Base-by-base conservation (phyloP, 2,797 vertebrate species). In the Siniperca undulata region DNA sequence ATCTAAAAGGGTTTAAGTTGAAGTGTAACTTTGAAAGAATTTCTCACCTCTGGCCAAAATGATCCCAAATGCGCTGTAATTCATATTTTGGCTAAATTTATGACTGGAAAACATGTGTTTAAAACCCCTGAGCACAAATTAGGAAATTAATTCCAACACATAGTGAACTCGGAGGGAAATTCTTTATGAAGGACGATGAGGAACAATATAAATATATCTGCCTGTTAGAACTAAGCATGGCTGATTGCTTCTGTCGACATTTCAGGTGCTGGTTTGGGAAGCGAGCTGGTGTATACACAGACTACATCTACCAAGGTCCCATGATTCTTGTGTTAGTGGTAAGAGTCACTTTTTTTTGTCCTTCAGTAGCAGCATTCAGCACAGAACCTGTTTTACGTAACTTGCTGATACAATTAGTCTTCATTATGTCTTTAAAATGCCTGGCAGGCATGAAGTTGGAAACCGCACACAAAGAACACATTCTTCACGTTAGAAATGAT, bases 251-350 rank as follows among this genome's bases (percentile, higher is more conserved):
- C n/a, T 83, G 68, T 70, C 76, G 52, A 60, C 17, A 1, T 89
- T 87, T 40, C 92, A 99, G 98, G 93, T 99, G 98, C 95, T 99
- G 98, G 98, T 98, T 99, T 88, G 97, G 97, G 86, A 99, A 98
- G 93, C 92, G 93, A 73, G 92, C 97, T 0, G 97, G 98, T 22
- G 96, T 98, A 7, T 98, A 97, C 81, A 99, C 97, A 0, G 97
- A 99, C 90, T 99, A 98, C 90, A 99, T 99, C 94, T 99, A 98
- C 92, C 97, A 99, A 85, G 97, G 97, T 1, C 97, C 98, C 74
- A 98, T 99, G 96, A 99, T 99, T 60, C 94, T 98, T 16, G 98
- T 99, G 84, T 91, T 99, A 14, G 95, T 99, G 97, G 98, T 99
- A 92, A 97, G 94, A 79, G 9, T 9, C 24, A 5, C 36, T 36